Percentiles rank a stretch among this genome's conserved stretches.
Conservation (phyloP, 2,888 invertebrate species). For the Polietes domitor region DNA sequence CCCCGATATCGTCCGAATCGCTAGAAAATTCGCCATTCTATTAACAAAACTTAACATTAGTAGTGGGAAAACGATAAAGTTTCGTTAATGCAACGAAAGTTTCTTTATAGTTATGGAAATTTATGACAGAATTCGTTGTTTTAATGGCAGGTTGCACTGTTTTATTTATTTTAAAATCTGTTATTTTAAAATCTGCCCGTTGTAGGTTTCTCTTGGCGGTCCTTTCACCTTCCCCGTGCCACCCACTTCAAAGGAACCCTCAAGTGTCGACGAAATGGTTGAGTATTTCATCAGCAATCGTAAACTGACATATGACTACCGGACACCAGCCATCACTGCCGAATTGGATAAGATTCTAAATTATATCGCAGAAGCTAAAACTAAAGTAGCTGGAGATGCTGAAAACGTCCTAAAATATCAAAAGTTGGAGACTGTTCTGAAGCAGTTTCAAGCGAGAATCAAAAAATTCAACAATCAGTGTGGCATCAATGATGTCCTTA, state of each 20-base stretch:
- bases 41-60: too few relatives aligned
- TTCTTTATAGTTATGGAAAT: too few relatives aligned
- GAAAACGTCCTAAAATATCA: background rate
- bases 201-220: background rate
- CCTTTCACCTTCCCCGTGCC: background rate
- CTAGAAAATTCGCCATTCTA: too few relatives aligned
- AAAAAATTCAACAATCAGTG: background rate
- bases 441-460: background rate
- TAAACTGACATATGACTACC: background rate
- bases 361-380: background rate
- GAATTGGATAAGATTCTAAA: background rate
- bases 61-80: too few relatives aligned
- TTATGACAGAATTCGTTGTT: too few relatives aligned
- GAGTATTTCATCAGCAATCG: background rate
- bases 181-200: too few relatives aligned
- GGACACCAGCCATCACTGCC: background rate
- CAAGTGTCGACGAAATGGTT: background rate
- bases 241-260: background rate
- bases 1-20: too few relatives aligned
- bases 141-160: too few relatives aligned
- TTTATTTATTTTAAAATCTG: too few relatives aligned
- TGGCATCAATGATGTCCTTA: constrained; percentile 12
- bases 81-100: too few relatives aligned
- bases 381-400: background rate
- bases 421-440: background rate